Base-by-base conservation (phyloP, 2,888 invertebrate species). In the Maniola hyperantus region DNA sequence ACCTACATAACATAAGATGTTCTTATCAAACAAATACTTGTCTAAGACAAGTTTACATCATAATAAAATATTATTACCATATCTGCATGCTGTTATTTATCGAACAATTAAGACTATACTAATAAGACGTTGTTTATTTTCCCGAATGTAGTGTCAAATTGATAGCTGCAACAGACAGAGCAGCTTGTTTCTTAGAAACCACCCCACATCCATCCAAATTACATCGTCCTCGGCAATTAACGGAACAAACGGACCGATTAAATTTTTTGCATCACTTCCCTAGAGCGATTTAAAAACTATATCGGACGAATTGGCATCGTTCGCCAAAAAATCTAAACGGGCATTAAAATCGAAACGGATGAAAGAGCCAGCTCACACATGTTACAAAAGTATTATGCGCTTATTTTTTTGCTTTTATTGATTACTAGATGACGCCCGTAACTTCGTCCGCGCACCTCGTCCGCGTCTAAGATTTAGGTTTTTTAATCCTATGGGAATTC, bases 231-330 rank as follows among this genome's bases (percentile, higher is more conserved):
- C 57, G 64, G 68, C 76, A 77, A 76, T 80, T 76, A 78, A 75
- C 74, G 75, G 68, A 74, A 71, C 72, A 72, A 77, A 74, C 68
- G 67, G 64, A 68, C 70, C 74, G 75, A 76, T 77, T 75, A 73
- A 66, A 46, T 71, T 74, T 75, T 73, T 73, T 60, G 51, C 65
- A 59, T 44, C 64, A 68, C 65, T 72, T 61, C 75, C 75, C 77
- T 76, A 75, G 72, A 73, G 75, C 76, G 36, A 58, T 60, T 51
- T 69, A 69, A 72, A 72, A 74, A 74, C 70, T 69, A 71, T 66
- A 71, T 74, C 61, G 64, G 66, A 75, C 72, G 74, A 80, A 78
- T 84, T 82, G 80, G 82, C 83, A 82, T 71, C 77, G 77, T 81
- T 84, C 80, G 81, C 75, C 72, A 78, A 80, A 85, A 83, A 78